phyloP scores from a whole-genome alignment of 2,113 vertebrate species.

The Origma solitaria region DNA sequence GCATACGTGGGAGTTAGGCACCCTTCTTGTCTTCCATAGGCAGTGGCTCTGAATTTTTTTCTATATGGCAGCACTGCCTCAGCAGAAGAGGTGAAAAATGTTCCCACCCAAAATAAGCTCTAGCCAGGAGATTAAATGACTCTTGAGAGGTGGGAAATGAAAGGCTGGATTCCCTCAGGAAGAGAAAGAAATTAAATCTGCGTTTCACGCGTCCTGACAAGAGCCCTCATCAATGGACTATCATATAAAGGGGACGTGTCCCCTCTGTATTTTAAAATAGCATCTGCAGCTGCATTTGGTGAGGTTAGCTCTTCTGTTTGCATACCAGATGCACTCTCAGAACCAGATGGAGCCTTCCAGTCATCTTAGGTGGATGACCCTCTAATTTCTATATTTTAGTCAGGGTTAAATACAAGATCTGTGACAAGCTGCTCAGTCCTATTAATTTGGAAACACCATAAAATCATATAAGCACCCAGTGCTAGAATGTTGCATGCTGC shows the following conservation, averaged over 20 bases:
- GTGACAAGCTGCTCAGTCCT: background rate
- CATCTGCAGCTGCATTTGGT: constrained; percentile 3
- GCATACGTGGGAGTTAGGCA: background rate
- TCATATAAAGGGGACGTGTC: background rate
- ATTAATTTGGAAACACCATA: background rate
- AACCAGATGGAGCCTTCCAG: background rate
- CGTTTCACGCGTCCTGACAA: background rate
- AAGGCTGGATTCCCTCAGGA: constrained; percentile 17
- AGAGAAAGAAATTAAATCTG: background rate
- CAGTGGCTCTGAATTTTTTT: background rate
- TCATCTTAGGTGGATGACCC: background rate
- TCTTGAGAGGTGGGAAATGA: constrained; percentile 19
- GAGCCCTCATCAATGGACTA: background rate
- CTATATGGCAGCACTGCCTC: background rate
- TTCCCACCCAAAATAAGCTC: constrained; percentile 43
- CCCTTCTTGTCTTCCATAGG: constrained; percentile 6
- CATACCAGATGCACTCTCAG: background rate
- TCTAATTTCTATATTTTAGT: background rate
- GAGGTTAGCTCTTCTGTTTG: background rate
- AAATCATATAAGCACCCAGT: background rate
- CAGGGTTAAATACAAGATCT: background rate
- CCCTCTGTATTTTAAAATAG: background rate
- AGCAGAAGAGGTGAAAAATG: constrained; percentile 38
- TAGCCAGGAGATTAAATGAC: constrained; percentile 6
- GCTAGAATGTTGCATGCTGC: background rate